A percentile compares a stretch with the other conserved stretches of the same genome.
phyloP scores from a whole-genome alignment of 1,140 invertebrate genomes.

The Thaumatotibia leucotreta region DNA sequence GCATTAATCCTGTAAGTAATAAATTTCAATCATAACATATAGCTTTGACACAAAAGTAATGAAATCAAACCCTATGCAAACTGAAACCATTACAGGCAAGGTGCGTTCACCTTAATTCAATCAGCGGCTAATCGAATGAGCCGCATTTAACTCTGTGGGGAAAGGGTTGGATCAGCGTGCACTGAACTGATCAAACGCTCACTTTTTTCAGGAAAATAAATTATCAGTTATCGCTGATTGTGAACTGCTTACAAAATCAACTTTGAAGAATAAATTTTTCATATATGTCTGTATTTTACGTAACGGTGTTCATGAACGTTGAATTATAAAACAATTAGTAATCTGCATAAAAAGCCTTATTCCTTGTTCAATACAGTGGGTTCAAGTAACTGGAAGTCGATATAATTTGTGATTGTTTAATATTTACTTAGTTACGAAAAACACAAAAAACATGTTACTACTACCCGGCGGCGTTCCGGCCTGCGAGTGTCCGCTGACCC shows the following conservation, averaged over 20 bases:
- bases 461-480: background rate
- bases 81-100: conserved; percentile 39
- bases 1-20: background rate
- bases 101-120: conserved; percentile 69
- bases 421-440: too few relatives aligned
- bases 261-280: background rate
- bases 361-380: too few relatives aligned
- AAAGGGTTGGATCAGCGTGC: conserved; percentile 42
- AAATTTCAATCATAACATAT: conserved; percentile 10
- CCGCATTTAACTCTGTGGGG: conserved; percentile 52
- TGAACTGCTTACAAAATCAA: too few relatives aligned
- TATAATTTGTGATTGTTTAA: too few relatives aligned
- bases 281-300: too few relatives aligned
- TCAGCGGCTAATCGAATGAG: conserved; percentile 72
- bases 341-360: too few relatives aligned
- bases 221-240: background rate
- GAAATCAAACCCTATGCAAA: conserved; percentile 18
- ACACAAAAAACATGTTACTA: too few relatives aligned
- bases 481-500: conserved; percentile 31
- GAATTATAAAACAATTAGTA: too few relatives aligned
- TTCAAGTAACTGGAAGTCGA: too few relatives aligned
- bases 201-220: conserved; percentile 2
- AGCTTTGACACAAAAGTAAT: conserved; percentile 4
- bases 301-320: too few relatives aligned
- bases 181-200: conserved; percentile 35